Conservation (phyloP, 2,888 invertebrate genomes). For the Homarus gammarus region DNA sequence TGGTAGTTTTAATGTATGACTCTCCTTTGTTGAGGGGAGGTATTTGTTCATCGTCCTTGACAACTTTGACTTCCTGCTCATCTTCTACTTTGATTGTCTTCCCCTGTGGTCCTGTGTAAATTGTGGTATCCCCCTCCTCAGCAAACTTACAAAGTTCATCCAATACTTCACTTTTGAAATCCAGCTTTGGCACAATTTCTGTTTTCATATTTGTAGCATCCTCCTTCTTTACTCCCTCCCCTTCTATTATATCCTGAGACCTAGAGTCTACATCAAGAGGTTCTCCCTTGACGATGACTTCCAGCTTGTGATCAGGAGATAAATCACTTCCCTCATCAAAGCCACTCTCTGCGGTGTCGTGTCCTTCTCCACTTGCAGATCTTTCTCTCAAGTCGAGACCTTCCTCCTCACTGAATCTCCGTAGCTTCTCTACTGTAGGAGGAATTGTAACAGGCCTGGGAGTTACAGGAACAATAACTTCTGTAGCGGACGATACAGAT, state of each 20-base stretch:
- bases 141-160: slow-evolving; percentile 75
- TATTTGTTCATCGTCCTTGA: slow-evolving; percentile 68
- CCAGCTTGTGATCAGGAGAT: slow-evolving; percentile 63
- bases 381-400: slow-evolving; percentile 44
- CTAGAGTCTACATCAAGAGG: slow-evolving; percentile 24
- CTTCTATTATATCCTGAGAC: slow-evolving; percentile 34
- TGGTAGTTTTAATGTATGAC: slow-evolving; percentile 67
- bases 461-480: slow-evolving; percentile 51
- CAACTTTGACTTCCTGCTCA: slow-evolving; percentile 18
- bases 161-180: slow-evolving; percentile 74
- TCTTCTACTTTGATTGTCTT: slow-evolving; percentile 26
- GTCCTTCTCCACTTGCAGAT: slow-evolving; percentile 46
- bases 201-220: not conserved
- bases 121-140: slow-evolving; percentile 74
- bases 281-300: slow-evolving; percentile 41
- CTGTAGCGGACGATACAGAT: slow-evolving; percentile 27
- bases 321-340: slow-evolving; percentile 74
- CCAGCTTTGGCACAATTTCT: slow-evolving; percentile 53
- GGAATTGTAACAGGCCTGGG: slow-evolving; percentile 73
- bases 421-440: slow-evolving; percentile 73
- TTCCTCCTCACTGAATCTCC: slow-evolving; percentile 75
- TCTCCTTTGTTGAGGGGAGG: slow-evolving; percentile 49
- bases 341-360: slow-evolving; percentile 69
- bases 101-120: slow-evolving; percentile 70
- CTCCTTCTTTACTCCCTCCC: slow-evolving; percentile 17